Percentiles rank a stretch among this genome's conserved stretches.
phyloP scores from a whole-genome alignment of 2,888 invertebrate genomes.

The Ophraella communa region DNA sequence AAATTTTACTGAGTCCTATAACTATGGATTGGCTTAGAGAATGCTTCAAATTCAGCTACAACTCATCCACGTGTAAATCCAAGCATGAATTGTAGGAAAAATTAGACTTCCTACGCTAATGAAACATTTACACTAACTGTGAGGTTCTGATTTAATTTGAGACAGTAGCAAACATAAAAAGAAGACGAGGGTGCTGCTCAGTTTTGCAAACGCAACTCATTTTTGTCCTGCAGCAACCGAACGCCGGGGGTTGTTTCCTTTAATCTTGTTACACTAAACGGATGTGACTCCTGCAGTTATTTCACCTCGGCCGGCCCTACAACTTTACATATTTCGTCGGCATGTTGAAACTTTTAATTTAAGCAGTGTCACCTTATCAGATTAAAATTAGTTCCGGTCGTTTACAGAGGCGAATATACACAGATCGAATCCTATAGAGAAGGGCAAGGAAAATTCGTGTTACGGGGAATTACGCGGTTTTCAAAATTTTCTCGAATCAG shows the following conservation, averaged over 20 bases:
- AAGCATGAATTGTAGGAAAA: no score
- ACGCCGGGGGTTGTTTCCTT: conserved; percentile 27
- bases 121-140: conserved; percentile 29
- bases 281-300: conserved; percentile 8
- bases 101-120: conserved; percentile 7
- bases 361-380: neutral
- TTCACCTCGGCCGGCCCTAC: neutral
- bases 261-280: conserved; percentile 16
- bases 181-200: conserved; percentile 8
- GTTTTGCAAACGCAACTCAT: conserved; percentile 30
- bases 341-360: neutral
- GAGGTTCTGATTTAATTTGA: conserved; percentile 30
- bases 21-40: no score
- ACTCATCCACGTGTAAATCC: no score
- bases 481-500: no score
- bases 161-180: conserved; percentile 25
- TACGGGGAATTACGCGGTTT: no score
- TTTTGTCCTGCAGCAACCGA: conserved; percentile 20
- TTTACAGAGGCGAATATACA: no score
- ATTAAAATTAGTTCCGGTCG: neutral
- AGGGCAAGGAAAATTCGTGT: no score
- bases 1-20: no score
- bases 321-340: neutral
- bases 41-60: no score
- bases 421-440: no score